Base-by-base conservation (phyloP, 2,888 invertebrate genomes). In the Prenolepis imparis region DNA sequence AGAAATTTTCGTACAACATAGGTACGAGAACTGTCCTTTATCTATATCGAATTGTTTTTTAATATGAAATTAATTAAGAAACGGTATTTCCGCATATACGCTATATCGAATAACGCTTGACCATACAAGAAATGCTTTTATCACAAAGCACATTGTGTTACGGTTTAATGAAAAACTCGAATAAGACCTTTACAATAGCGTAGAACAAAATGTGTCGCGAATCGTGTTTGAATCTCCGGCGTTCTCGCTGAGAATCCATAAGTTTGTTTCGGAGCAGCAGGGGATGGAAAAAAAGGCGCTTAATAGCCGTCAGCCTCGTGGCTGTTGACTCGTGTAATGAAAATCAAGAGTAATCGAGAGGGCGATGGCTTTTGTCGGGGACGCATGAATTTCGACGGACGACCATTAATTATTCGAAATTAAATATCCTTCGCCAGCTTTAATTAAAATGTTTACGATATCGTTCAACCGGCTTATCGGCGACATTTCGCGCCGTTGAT, bases 381-480 rank as follows among this genome's bases (percentile, higher is more conserved):
- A 88, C 84, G 89, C 86, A 91, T 89, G 90, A 90, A 87, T 89
- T 88, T 88, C 87, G 84, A 68, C 87, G 86, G 72, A 87, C 88
- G 87, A 87, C 88, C 93, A 93, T 93, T 93, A 93, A 93, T 93
- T 93, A 93, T 92, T 91, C 90, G 90, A 93, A 93, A 93, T 93
- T 93, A 93, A 93, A 93, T 92, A 93, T 93, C 92, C 91, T 90
- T 88, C 90, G 88, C 84, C 86, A 83, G 88, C 89, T 93, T 93
- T 93, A 93, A 93, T 93, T 93, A 93, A 93, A 93, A 92, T 93
- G 93, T 93, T 93, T 93, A 93, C 93, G 93, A 91, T 90, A 91
- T 85, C 85, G 84, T 85, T 85, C 86, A 36, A 32, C 85, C 87
- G 86, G 88, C 88, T 88, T 86, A 84, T 88, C 86, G 86, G 78